phyloP scores from a whole-genome alignment of 2,797 vertebrate species.

The Takifugu rubripes region DNA sequence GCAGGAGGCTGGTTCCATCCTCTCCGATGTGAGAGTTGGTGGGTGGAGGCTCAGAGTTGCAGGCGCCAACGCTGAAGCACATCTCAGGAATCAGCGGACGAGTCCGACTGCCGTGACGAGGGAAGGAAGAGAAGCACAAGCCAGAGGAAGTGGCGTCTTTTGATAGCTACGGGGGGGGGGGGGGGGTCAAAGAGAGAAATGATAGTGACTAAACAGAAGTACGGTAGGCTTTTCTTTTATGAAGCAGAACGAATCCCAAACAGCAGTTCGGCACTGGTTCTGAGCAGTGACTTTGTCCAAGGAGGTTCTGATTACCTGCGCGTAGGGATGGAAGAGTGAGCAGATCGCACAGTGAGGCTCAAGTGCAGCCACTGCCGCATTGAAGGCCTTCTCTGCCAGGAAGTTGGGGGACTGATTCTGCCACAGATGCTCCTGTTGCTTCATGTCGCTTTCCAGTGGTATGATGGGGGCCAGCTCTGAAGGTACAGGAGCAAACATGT shows the following conservation, averaged over 20 bases:
- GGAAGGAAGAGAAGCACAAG: conserved; percentile 33
- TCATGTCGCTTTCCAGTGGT: conserved; percentile 78
- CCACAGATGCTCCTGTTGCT: conserved; percentile 87
- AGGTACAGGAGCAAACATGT: neutral
- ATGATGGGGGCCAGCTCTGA: conserved; percentile 81
- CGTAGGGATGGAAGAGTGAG: conserved; percentile 89
- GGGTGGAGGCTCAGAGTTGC: conserved; percentile 87
- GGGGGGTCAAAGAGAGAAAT: neutral
- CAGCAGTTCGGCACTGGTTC: neutral
- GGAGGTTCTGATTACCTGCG: conserved; percentile 75
- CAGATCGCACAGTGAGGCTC: conserved; percentile 92
- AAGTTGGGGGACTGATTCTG: conserved; percentile 85
- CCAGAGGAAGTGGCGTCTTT: conserved; percentile 39
- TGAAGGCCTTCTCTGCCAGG: conserved; percentile 87
- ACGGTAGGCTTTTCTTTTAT: neutral
- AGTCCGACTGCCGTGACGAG: conserved; percentile 78
- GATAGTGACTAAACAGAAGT: neutral
- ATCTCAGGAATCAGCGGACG: conserved; percentile 93
- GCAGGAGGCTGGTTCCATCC: conserved; percentile 88
- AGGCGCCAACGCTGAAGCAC: conserved; percentile 90
- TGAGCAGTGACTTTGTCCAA: neutral
- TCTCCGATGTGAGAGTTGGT: conserved; percentile 86
- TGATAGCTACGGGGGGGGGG: conserved; percentile 29
- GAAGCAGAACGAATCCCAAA: neutral
- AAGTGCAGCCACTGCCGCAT: conserved; percentile 81